Base-by-base conservation (phyloP, 2,113 vertebrate species). In the Limanda limanda region DNA sequence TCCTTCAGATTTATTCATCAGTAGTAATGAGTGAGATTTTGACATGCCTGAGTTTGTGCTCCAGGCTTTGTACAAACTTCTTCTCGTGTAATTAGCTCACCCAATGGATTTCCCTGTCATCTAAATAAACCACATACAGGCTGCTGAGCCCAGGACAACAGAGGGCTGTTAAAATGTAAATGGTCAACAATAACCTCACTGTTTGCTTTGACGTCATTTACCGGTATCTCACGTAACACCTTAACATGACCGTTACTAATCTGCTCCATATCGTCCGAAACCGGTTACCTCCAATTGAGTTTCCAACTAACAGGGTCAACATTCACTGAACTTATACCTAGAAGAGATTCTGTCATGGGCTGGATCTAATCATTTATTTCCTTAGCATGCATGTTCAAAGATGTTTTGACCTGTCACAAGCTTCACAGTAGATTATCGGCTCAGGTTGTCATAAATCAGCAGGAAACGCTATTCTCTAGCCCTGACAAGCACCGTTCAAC, bases 1-100 rank as follows among this genome's bases (percentile, higher is more conserved):
- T 69, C 42, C 31, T 57, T 55, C 60, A 25, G 31, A 65, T 66
- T 4, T 48, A 51, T 14, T 40, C 60, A 24, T 56, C 65, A 71
- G 37, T 14, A 11, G 47, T 15, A 1, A 23, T 31, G 13, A 75
- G 3, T 25, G 5, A 71, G 35, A 37, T 37, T 37, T 37, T 37
- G 35, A 10, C 24, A 17, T 5, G 2, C n/a, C 12, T 18, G 1
- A 37, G 54, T 51, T 35, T 78, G 54, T 74, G 48, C 63, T 71
- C 51, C 69, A 77, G 60, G 40, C 6, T 25, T 20, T 52, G 42
- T 45, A 45, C 42, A 45, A 45, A 15, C 42, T 6, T 17, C 42
- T 5, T 47, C 45, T 48, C 1, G 0, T 4, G 17, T 48, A 48
- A 48, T 18, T 15, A 48, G 17, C 14, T 6, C 45, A 48, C 13